Conservation (phyloP, 2,797 vertebrate species). For the Heterohyrax brucei region DNA sequence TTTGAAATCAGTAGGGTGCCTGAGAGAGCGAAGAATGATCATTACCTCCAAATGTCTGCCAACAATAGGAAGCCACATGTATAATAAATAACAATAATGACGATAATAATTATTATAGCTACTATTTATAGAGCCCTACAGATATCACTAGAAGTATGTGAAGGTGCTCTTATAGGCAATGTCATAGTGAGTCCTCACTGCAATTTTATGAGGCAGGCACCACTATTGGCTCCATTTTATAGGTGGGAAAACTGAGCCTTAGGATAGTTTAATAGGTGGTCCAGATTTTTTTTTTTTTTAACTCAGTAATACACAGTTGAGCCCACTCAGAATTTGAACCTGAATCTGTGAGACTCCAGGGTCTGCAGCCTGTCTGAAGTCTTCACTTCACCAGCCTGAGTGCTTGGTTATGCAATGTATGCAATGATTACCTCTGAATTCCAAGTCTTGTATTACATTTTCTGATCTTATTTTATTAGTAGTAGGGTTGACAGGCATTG, state of each 20-base stretch:
- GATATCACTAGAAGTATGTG: neutral
- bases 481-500: neutral
- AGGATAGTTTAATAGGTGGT: neutral
- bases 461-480: conserved; percentile 39
- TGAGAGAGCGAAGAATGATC: conserved; percentile 3
- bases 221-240: conserved; percentile 1
- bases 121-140: neutral
- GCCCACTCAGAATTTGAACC: conserved; percentile 3
- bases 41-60: conserved; percentile 57
- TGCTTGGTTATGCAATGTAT: neutral
- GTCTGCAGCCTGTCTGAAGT: conserved; percentile 13
- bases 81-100: neutral
- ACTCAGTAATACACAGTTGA: neutral
- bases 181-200: neutral
- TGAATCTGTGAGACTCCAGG: neutral
- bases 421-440: neutral
- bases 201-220: neutral
- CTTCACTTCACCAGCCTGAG: neutral
- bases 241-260: neutral
- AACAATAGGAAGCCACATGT: neutral
- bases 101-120: neutral
- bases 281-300: neutral
- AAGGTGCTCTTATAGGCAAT: neutral
- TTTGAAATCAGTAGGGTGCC: conserved; percentile 57
- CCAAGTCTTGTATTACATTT: neutral